Evolutionary conservation across 2,113 vertebrate genomes (phyloP), one percentile per base, ranked within the genome.

Genomic region (Perccottus glenii): DNA sequence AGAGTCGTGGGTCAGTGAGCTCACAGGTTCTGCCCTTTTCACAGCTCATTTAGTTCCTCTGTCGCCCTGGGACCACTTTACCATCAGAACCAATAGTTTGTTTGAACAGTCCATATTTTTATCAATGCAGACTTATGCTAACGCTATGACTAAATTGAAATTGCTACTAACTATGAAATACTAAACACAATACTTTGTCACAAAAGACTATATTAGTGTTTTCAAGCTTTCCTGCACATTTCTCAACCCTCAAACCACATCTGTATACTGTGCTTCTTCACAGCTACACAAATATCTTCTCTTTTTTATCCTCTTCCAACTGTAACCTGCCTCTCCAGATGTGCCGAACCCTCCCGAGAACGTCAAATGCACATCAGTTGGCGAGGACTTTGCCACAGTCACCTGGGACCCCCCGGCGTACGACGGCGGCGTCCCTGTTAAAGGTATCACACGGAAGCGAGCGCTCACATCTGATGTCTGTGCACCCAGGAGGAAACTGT

Each of bases 271-370:
- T 50, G 9, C 61, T 47, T 9, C 33, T 36, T 47, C n/a, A 15
- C 53, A 6, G 0, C 6, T 44, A 35, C n/a, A 60, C 53, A 43
- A 9, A 5, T 4, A 1, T 49, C 35, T 69, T 9, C 60, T 48
- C 43, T 15, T n/a, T 27, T 45, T 35, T 60, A 47, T 50, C 59
- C 43, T 16, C 70, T 45, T 65, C 59, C 36, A 32, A 55, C 65
- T 67, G 51, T 67, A 70, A 77, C 74, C 72, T 64, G 67, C 62
- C 43, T 38, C 80, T 78, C 66, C 86, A 97, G 96, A 97, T 84
- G 93, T 96, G 43, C 96, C 96, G 0, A 90, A 95, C 63, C 87
- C 95, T 66, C 96, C 96, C 0, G 93, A 94, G 85, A 90, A 93
- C 0, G 93, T 95, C 58, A 92, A 82, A 4, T 93, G 96, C 77